Base-by-base conservation (phyloP, 1,140 invertebrate genomes). In the Scaptomyza montana region DNA sequence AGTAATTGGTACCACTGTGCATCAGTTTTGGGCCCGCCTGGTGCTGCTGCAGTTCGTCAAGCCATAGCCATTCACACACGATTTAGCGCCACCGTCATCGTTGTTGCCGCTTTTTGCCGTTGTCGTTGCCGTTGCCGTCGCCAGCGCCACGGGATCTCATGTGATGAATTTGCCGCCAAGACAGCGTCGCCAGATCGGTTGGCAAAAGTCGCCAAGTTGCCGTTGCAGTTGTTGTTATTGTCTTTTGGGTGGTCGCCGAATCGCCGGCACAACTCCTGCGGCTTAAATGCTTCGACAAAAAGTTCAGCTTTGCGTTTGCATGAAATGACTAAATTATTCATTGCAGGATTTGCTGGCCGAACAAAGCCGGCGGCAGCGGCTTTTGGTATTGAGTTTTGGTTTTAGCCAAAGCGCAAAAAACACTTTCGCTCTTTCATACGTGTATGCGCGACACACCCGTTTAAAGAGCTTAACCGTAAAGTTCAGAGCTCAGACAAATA, bases 311-410 rank as follows among this genome's bases (percentile, higher is more conserved):
- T 59, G 36, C 54, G 59, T 67, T 68, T 66, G 72, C 72, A 71
- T 80, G 56, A 60, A 78, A 87, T 78, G 80, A 87, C 85, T 89
- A 89, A 87, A 87, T 87, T 87, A 87, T 87, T 87, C 85, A 87
- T 89, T 87, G 85, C 79, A 77, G 82, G 84, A 87, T 89, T 87
- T 86, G 66, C 62, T 21, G 61, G 50, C 56, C 68, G 68, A 49
- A 39, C 49, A 59, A 47, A 51, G 33, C 28, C 60, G 46, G 28
- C 70, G 45, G 43, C 59, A 50, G 70, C 77, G 46, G 54, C 36
- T 54, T n/a, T 64, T 47, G 8, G 13, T 47, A 19, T 16, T 47
- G 43, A 49, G 47, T 54, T 19, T 36, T 36, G 33, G 33, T 36
- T 36, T 36, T 9, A 56, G 30, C 56, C 36, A n/a, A 78, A 25